Evolutionary conservation across 2,888 invertebrate species (phyloP).

Genomic region (Aphodius granarius): DNA sequence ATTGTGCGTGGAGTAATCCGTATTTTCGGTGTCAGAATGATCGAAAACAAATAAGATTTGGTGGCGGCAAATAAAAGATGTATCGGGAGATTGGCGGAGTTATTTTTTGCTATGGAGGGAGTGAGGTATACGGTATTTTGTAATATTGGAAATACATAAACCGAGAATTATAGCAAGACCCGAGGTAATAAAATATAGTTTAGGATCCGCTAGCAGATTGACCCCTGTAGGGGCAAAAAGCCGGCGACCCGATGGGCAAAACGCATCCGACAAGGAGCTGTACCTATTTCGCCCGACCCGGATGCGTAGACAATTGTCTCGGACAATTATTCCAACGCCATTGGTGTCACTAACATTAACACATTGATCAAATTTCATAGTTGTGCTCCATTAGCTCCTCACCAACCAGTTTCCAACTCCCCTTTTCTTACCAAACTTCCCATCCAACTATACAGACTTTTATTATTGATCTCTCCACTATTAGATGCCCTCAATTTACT

Average conservation of each 20-base stretch:
- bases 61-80: neutral
- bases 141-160: constrained; percentile 14
- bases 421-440: neutral
- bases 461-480: neutral
- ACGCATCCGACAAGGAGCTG: neutral
- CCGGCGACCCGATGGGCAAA: neutral
- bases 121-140: neutral
- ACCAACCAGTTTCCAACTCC: neutral
- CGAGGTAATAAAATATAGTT: constrained; percentile 14
- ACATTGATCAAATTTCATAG: constrained; percentile 14
- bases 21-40: constrained; percentile 11
- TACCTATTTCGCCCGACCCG: neutral
- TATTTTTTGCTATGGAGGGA: neutral
- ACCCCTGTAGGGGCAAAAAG: constrained; percentile 10
- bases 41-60: constrained; percentile 12
- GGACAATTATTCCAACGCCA: constrained; percentile 8
- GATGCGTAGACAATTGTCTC: constrained; percentile 15
- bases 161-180: constrained; percentile 14
- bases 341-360: constrained; percentile 14
- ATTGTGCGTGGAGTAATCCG: neutral
- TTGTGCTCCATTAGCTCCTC: constrained; percentile 5
- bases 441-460: neutral
- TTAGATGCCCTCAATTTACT: neutral
- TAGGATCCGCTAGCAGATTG: constrained; percentile 8
- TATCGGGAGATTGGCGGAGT: neutral